Conservation (phyloP, 92 coral and sea anemone species). For the Porites rus region DNA sequence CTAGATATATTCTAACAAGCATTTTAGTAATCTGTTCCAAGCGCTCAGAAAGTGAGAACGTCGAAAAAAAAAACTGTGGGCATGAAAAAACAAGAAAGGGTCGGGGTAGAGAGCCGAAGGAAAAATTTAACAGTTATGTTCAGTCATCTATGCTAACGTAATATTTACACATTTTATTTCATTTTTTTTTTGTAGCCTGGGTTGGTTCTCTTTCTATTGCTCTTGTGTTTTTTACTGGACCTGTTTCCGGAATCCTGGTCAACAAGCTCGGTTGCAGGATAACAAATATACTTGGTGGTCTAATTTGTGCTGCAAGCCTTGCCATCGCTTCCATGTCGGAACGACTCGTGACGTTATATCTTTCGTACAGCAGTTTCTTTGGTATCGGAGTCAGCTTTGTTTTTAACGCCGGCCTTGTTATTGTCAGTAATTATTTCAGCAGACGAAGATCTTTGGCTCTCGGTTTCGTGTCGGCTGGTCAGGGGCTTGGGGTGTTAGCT, state of each 20-base stretch:
- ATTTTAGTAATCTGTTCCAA: too few relatives aligned
- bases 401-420: slow-evolving; percentile 48
- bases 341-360: slow-evolving; percentile 38
- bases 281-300: slow-evolving; percentile 64
- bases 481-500: slow-evolving; percentile 54
- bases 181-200: slow-evolving; percentile 51
- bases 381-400: slow-evolving; percentile 66
- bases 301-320: slow-evolving; percentile 59
- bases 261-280: slow-evolving; percentile 62
- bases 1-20: too few relatives aligned
- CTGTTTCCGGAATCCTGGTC: slow-evolving; percentile 57
- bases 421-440: slow-evolving; percentile 41
- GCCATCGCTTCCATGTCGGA: slow-evolving; percentile 57
- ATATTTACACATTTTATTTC: background rate
- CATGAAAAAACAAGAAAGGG: too few relatives aligned
- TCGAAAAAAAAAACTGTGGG: too few relatives aligned
- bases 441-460: slow-evolving; percentile 54
- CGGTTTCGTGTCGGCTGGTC: slow-evolving; percentile 66
- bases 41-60: too few relatives aligned
- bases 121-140: too few relatives aligned
- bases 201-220: slow-evolving; percentile 74
- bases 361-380: slow-evolving; percentile 57
- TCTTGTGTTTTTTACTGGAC: slow-evolving; percentile 54
- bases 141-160: background rate
- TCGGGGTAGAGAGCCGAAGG: too few relatives aligned